Evolutionary conservation across 2,113 vertebrate genomes (phyloP).

Genomic region (Chionodraco myersi): DNA sequence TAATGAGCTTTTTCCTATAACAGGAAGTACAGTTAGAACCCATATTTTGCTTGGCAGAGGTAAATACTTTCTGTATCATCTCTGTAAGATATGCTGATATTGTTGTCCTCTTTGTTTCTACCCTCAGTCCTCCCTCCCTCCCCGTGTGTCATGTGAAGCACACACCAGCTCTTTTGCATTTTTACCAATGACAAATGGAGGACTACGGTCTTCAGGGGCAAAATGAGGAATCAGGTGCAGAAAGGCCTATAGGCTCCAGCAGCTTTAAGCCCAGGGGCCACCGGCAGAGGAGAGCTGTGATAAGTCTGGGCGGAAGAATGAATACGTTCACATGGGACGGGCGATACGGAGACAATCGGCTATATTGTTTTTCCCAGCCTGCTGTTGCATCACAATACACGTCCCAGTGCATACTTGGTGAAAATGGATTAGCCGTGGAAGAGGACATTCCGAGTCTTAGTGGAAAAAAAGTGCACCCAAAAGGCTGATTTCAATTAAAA

Average conservation of each 20-base stretch:
- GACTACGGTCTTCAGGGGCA: slow-evolving; percentile 75
- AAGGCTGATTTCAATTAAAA: not conserved
- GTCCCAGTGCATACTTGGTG: slow-evolving; percentile 65
- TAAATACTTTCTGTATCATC: not conserved
- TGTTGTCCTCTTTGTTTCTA: slow-evolving; percentile 68
- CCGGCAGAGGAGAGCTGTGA: slow-evolving; percentile 64
- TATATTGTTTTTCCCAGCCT: slow-evolving; percentile 73
- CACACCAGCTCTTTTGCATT: slow-evolving; percentile 67
- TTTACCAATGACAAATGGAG: slow-evolving; percentile 84
- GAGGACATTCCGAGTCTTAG: slow-evolving; percentile 52
- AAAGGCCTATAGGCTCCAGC: slow-evolving; percentile 66
- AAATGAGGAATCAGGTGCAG: slow-evolving; percentile 77
- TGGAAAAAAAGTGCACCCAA: slow-evolving; percentile 30
- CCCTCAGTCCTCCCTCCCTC: not conserved
- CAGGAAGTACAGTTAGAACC: not conserved
- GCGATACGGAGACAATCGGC: slow-evolving; percentile 56
- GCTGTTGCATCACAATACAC: slow-evolving; percentile 71
- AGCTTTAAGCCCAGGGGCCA: slow-evolving; percentile 75
- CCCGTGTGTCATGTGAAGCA: slow-evolving; percentile 60
- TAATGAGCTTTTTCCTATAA: not conserved
- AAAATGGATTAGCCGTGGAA: slow-evolving; percentile 64
- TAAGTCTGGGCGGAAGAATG: slow-evolving; percentile 71
- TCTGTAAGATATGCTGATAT: slow-evolving; percentile 73
- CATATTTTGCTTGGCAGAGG: not conserved
- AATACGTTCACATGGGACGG: slow-evolving; percentile 72